phyloP scores from a whole-genome alignment of 2,797 vertebrate genomes.

The Syngnathus rostellatus region DNA sequence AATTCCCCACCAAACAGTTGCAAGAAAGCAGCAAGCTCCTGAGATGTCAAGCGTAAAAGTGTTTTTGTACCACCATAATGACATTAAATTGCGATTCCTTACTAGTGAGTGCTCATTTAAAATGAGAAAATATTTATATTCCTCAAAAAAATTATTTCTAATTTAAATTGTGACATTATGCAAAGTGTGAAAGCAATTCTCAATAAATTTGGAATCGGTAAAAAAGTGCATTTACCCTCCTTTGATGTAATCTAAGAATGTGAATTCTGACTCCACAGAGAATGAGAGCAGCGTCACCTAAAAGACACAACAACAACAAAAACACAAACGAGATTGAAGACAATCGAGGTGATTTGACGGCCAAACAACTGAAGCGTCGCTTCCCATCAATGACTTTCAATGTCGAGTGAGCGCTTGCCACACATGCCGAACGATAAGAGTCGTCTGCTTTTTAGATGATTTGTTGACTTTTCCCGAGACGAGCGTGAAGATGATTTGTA shows the following conservation, averaged over 20 bases:
- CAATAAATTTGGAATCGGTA: neutral
- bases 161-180: neutral
- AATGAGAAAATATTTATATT: no score
- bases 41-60: no score
- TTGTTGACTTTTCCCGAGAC: constrained; percentile 31
- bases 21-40: neutral
- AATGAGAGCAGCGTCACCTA: constrained; percentile 93
- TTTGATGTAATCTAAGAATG: constrained; percentile 95
- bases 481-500: constrained; percentile 27
- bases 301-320: constrained; percentile 20
- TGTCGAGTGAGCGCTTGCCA: neutral
- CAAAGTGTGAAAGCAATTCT: neutral
- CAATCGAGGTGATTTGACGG: neutral
- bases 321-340: neutral
- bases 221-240: constrained; percentile 79
- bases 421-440: constrained; percentile 16
- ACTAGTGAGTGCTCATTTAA: no score
- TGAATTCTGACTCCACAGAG: constrained; percentile 87
- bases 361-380: neutral
- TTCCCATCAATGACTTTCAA: neutral
- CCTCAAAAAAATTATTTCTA: neutral
- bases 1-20: neutral
- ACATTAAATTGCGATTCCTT: no score
- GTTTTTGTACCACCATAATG: no score
- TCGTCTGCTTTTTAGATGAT: constrained; percentile 5